A percentile compares a stretch with the other conserved stretches of the same genome.
Conservation (phyloP, 30 jellyfish, hydroid and myxozoan species). For the Turritopsis rubra region DNA sequence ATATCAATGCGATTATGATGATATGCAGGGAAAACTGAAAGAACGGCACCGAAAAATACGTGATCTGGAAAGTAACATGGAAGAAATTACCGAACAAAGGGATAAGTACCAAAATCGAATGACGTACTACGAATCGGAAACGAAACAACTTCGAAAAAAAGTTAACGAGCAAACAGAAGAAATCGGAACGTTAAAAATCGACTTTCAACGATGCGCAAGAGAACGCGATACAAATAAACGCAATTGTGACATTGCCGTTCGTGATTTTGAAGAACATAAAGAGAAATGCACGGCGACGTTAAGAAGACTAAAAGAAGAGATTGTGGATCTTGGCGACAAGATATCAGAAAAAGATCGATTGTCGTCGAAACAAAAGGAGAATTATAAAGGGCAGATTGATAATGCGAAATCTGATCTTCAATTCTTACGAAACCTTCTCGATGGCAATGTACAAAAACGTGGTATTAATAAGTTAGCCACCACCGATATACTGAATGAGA, state of each 20-base stretch:
- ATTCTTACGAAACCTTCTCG: conserved; percentile 48
- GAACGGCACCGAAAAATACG: conserved; percentile 51
- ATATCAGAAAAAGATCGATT: conserved; percentile 81
- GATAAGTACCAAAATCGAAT: conserved; percentile 23
- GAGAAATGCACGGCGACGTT: conserved; percentile 52
- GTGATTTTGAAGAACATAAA: conserved; percentile 80
- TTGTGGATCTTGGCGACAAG: conserved; percentile 60
- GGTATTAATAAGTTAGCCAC: background rate
- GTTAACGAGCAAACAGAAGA: conserved; percentile 57
- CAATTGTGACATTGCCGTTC: conserved; percentile 33
- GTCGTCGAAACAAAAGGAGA: conserved; percentile 74
- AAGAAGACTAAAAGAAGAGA: conserved; percentile 66
- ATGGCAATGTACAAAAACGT: conserved; percentile 33
- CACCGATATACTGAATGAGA: conserved; percentile 14
- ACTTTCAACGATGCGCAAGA: conserved; percentile 46
- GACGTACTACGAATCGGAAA: conserved; percentile 50
- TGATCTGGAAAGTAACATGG: conserved; percentile 47
- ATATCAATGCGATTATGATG: conserved; percentile 55
- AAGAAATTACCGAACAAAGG: conserved; percentile 22
- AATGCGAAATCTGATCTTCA: conserved; percentile 70
- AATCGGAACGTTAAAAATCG: conserved; percentile 57
- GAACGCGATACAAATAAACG: conserved; percentile 50
- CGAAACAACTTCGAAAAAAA: conserved; percentile 40
- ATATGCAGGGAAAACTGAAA: conserved; percentile 32
- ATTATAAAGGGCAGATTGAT: conserved; percentile 83